Percentiles rank a stretch among this genome's conserved stretches.
These are phyloP conservation scores for Theocolax elegans DNA, from an alignment of 1,140 invertebrate genomes.

Conservation along the genomic window DNA sequence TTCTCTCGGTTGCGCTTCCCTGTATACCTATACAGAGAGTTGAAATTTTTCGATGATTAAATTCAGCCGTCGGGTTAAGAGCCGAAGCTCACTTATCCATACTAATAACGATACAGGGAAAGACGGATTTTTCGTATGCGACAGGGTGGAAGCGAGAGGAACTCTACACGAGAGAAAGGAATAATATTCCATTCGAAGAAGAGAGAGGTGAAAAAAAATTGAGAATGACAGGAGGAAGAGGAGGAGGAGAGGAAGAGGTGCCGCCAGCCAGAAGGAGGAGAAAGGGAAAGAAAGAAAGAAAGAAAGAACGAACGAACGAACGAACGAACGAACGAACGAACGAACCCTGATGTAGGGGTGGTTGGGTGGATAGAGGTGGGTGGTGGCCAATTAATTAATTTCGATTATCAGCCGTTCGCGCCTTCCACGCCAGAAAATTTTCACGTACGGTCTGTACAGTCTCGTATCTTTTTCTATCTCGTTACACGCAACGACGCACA, in stretches of 20 bases:
- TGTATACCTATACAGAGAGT: background rate
- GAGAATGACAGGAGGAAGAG: conserved; percentile 21
- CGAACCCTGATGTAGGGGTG: background rate
- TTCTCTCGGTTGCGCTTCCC: background rate
- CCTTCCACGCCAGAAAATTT: conserved; percentile 48
- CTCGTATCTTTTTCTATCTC: conserved; percentile 16
- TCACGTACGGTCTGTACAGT: conserved; percentile 31
- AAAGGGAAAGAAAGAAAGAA: conserved; percentile 16
- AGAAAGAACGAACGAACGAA: no score
- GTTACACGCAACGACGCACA: conserved; percentile 29
- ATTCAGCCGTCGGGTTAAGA: conserved; percentile 46
- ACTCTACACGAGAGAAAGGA: background rate
- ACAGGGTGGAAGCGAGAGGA: background rate
- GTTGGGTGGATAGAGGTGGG: conserved; percentile 6
- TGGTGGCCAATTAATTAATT: conserved; percentile 54
- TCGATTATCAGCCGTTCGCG: conserved; percentile 48
- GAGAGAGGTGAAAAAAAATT: conserved; percentile 7
- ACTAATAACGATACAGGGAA: conserved; percentile 1
- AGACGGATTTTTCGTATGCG: conserved; percentile 8
- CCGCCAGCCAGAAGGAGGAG: conserved; percentile 11
- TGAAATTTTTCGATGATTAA: conserved; percentile 50
- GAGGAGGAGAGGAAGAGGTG: conserved; percentile 13
- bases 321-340: no score
- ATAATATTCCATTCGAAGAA: background rate
- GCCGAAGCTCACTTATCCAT: conserved; percentile 34